A percentile compares a stretch with the other conserved stretches of the same genome.
Conservation (phyloP, 2,113 vertebrate genomes). For the Leiothrix lutea region DNA sequence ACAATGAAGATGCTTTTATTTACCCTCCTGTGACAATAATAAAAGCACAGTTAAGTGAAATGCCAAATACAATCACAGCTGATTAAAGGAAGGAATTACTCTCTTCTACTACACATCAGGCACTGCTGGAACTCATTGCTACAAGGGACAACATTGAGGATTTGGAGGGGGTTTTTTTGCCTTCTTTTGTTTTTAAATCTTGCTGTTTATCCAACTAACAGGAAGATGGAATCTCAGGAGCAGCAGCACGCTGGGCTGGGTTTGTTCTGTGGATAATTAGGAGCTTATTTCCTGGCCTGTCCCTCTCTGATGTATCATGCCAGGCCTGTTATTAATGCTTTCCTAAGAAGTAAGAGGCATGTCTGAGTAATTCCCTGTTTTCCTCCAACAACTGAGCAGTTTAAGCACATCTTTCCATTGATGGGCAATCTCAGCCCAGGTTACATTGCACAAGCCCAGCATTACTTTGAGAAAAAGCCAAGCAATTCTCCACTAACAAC, state of each 20-base stretch:
- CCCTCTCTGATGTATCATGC: conserved; percentile 18
- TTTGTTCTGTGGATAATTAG: not conserved
- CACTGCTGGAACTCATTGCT: not conserved
- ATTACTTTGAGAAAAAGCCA: not conserved
- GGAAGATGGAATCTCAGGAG: not conserved
- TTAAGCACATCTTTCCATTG: conserved; percentile 14
- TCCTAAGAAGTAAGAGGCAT: not conserved
- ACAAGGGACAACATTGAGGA: not conserved
- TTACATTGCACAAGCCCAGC: not conserved
- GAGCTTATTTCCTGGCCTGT: conserved; percentile 37
- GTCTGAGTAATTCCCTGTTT: conserved; percentile 39
- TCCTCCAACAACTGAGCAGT: conserved; percentile 16
- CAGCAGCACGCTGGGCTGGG: not conserved
- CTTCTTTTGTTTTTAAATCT: not conserved
- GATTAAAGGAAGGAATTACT: not conserved
- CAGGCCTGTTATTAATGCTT: conserved; percentile 23
- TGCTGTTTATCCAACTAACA: not conserved
- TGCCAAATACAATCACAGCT: not conserved
- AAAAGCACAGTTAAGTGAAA: not conserved
- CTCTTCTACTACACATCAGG: not conserved
- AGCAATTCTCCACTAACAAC: conserved; percentile 28
- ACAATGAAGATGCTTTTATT: not conserved
- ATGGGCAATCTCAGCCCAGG: not conserved
- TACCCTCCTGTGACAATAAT: not conserved
- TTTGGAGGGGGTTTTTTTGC: not conserved